Evolutionary conservation across 2,888 invertebrate species (phyloP), one percentile per base, ranked within the genome.

Genomic region (Holacanthella duospinosa): DNA sequence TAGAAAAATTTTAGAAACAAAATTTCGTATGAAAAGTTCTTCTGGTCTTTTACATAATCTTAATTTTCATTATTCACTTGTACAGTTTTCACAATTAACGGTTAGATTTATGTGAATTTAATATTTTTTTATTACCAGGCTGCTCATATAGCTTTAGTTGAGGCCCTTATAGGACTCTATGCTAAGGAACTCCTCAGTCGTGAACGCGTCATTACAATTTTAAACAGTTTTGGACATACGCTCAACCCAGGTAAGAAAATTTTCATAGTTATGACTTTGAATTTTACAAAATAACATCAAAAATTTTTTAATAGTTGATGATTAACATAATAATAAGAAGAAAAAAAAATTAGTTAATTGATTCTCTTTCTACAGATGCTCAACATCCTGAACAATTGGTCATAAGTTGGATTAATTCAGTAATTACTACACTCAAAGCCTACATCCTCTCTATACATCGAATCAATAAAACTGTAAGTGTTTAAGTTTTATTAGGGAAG

Each of bases 111-210:
- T n/a, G n/a, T n/a, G n/a, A n/a, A n/a, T n/a, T n/a, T n/a, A n/a
- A n/a, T n/a, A n/a, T n/a, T n/a, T n/a, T n/a, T n/a, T n/a, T n/a
- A n/a, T n/a, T n/a, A n/a, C n/a, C n/a, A 72, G 72, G 70, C 72
- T 36, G 72, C 72, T 53, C 72, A 72, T 60, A 69, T 72, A 48
- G 72, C 72, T 54, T 63, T 72, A 24, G 68, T 72, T 26, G 72
- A 72, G 66, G 72, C 72, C n/a, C 65, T 72, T 43, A 72, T 72
- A 69, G 64, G 66, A 36, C 64, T 72, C 54, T 72, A 71, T 59
- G 66, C 69, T 27, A 72, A 71, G 55, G 72, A 70, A 60, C 66
- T 69, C 59, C 43, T 70, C 28, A 66, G 63, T 64, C 66, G 68
- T 58, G 72, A 72, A 62, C 55, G 69, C 55, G 68, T 72, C 43